These are phyloP conservation scores for Felis chaus DNA, from an alignment of 2,113 vertebrate genomes.

Conservation along the genomic window DNA sequence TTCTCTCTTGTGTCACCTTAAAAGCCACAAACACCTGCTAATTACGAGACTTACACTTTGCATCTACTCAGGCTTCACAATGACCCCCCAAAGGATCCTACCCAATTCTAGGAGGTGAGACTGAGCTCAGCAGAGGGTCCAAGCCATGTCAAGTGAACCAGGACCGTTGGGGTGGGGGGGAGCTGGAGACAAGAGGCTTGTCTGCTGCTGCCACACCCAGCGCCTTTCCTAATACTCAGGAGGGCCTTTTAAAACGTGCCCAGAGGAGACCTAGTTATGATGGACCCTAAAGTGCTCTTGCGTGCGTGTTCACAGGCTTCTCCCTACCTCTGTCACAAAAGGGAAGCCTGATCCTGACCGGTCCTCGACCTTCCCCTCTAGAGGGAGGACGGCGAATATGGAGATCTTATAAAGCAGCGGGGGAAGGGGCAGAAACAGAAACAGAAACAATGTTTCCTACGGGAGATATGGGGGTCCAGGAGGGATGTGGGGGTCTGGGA, in stretches of 20 bases:
- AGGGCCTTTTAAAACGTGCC: neutral
- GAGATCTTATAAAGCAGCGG: neutral
- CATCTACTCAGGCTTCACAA: neutral
- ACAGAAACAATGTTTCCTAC: too few relatives aligned
- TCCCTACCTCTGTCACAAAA: too few relatives aligned
- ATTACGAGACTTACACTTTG: neutral
- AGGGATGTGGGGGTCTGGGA: neutral
- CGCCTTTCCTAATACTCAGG: neutral
- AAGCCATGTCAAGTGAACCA: neutral
- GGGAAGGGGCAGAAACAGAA: neutral
- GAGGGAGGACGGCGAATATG: neutral
- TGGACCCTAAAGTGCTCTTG: neutral
- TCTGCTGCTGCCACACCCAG: accelerated
- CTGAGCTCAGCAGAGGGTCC: neutral
- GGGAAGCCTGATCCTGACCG: neutral
- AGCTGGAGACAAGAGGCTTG: neutral
- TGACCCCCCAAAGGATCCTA: neutral
- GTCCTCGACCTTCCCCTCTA: too few relatives aligned
- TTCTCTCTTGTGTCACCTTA: neutral
- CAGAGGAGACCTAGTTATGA: neutral
- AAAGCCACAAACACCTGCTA: neutral
- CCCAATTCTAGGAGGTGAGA: neutral
- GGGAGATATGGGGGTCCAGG: too few relatives aligned
- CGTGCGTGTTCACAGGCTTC: neutral
- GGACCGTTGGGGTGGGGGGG: too few relatives aligned